Evolutionary conservation across 2,113 vertebrate genomes (phyloP).

Genomic region (Lutjanus erythropterus): DNA sequence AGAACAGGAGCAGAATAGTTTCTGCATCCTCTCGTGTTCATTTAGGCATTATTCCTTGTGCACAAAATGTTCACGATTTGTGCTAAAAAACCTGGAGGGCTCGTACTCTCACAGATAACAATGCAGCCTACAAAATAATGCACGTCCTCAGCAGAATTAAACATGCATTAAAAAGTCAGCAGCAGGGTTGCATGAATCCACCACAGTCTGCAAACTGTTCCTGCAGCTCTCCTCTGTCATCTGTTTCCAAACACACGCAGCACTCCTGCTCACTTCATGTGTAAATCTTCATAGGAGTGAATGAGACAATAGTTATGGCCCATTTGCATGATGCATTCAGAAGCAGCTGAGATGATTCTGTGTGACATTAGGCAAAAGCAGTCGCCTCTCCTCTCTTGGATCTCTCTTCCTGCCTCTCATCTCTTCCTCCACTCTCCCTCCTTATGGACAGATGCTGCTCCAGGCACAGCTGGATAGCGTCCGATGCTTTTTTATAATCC

Average conservation of each 20-base stretch:
- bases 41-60: constrained; percentile 32
- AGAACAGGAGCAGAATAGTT: constrained; percentile 4
- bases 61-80: constrained; percentile 44
- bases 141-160: constrained; percentile 70
- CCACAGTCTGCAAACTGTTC: constrained; percentile 45
- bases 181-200: constrained; percentile 37
- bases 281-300: constrained; percentile 36
- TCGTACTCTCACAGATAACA: constrained; percentile 49
- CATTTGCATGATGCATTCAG: constrained; percentile 72
- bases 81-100: constrained; percentile 48
- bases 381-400: constrained; percentile 48
- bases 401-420: constrained; percentile 39
- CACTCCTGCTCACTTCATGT: constrained; percentile 22
- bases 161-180: constrained; percentile 68
- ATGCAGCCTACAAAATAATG: constrained; percentile 40
- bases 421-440: constrained; percentile 41
- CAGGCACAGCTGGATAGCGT: constrained; percentile 76
- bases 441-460: constrained; percentile 74
- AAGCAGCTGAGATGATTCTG: constrained; percentile 59
- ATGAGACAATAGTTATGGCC: constrained; percentile 61
- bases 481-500: constrained; percentile 70
- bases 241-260: constrained; percentile 11
- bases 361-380: constrained; percentile 58
- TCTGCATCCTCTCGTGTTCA: constrained; percentile 17
- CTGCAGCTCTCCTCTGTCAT: constrained; percentile 34